Evolutionary conservation across 64 coral and sea anemone species (phyloP).

Genomic region (Acropora tenuis): DNA sequence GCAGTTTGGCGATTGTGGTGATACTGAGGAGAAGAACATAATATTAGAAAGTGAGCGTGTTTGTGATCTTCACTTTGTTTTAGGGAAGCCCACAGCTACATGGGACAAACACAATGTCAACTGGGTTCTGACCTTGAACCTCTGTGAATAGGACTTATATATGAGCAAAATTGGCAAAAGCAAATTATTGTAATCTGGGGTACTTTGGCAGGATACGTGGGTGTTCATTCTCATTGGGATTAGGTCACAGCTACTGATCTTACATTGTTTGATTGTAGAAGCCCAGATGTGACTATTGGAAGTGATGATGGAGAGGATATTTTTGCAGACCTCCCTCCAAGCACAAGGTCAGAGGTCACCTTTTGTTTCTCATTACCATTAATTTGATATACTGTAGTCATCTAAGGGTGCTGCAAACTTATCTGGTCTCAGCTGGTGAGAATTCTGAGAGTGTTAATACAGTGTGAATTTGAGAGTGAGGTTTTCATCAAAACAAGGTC

Average conservation of each 20-base stretch:
- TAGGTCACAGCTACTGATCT: too few relatives aligned
- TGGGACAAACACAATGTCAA: constrained; percentile 25
- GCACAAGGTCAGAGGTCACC: constrained; percentile 27
- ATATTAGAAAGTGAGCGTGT: background rate
- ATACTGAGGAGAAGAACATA: background rate
- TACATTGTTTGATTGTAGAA: constrained; percentile 31
- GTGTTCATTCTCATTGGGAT: too few relatives aligned
- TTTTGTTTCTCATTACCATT: background rate
- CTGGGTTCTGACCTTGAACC: constrained; percentile 11
- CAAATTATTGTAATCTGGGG: too few relatives aligned
- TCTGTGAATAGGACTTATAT: constrained; percentile 12
- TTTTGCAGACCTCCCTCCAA: constrained; percentile 76
- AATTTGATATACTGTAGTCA: too few relatives aligned
- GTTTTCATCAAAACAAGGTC: too few relatives aligned
- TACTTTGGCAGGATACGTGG: too few relatives aligned
- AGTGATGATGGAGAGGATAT: constrained; percentile 94
- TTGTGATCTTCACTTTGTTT: background rate
- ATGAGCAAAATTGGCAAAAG: background rate
- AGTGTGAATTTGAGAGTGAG: too few relatives aligned
- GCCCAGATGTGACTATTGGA: constrained; percentile 87
- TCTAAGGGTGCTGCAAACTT: too few relatives aligned
- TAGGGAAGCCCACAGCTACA: constrained; percentile 11
- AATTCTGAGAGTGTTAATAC: too few relatives aligned
- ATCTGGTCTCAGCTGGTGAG: too few relatives aligned
- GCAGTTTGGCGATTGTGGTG: constrained; percentile 21